phyloP scores from a whole-genome alignment of 2,797 vertebrate species.

The Australoheros facetus region DNA sequence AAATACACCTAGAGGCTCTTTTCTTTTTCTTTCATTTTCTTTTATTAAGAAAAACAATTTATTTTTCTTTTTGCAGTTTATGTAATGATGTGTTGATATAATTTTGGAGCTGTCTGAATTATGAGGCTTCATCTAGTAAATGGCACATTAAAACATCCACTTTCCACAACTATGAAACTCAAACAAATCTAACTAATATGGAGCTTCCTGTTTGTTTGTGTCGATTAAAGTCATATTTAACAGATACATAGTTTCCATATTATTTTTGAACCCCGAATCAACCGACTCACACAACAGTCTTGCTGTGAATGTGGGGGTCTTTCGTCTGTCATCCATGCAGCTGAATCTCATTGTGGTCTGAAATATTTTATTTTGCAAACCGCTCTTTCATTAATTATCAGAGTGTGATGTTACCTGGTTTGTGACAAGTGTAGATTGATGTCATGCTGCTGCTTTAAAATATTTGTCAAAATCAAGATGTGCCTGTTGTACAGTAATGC shows the following conservation, averaged over 20 bases:
- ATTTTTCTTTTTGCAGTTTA: neutral
- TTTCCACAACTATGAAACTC: no score
- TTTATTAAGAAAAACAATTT: neutral
- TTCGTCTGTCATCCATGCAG: no score
- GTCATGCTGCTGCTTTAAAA: neutral
- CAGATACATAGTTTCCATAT: neutral
- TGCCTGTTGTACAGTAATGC: neutral
- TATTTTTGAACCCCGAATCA: neutral
- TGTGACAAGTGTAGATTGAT: rapidly evolving
- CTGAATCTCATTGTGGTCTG: no score
- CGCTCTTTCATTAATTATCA: no score
- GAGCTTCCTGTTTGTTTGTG: neutral
- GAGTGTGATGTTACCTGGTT: rapidly evolving
- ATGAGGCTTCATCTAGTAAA: no score
- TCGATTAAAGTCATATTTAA: neutral
- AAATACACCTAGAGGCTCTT: neutral
- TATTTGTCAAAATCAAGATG: rapidly evolving
- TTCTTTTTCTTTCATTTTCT: neutral
- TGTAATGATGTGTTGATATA: no score
- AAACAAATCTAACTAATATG: no score
- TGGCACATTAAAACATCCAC: no score
- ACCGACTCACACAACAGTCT: neutral
- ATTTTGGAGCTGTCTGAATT: no score
- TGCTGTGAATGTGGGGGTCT: no score
- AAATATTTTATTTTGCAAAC: no score